Evolutionary conservation across 2,888 invertebrate genomes (phyloP).

Genomic region (Dorcus hopei): DNA sequence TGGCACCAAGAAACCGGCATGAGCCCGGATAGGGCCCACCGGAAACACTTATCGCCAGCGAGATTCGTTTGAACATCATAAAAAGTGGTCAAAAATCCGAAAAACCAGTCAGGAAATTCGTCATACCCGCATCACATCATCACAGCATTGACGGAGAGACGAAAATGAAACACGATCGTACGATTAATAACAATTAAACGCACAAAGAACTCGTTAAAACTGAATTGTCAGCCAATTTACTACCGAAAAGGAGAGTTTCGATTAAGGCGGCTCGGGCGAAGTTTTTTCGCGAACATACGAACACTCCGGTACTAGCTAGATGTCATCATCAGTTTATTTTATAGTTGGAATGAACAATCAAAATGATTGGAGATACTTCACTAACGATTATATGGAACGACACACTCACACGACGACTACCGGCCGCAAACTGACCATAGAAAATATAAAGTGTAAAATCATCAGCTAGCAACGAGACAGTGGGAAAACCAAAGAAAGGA

Average conservation of each 20-base stretch:
- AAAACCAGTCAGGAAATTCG: background rate
- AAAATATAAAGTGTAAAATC: slow-evolving; percentile 23
- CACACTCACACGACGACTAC: slow-evolving; percentile 8
- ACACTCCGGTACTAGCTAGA: too few relatives aligned
- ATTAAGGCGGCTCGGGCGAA: too few relatives aligned
- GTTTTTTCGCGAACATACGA: too few relatives aligned
- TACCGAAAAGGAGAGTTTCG: background rate
- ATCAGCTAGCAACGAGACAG: slow-evolving; percentile 21
- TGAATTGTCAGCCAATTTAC: background rate
- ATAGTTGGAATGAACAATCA: too few relatives aligned
- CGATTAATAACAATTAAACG: background rate
- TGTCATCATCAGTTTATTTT: too few relatives aligned
- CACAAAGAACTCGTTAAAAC: slow-evolving; percentile 2
- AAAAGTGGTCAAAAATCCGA: background rate
- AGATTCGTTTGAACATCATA: too few relatives aligned
- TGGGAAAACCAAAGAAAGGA: slow-evolving; percentile 28
- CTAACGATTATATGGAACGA: too few relatives aligned
- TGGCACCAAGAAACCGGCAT: slow-evolving; percentile 15
- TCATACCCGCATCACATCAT: background rate
- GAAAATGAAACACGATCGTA: too few relatives aligned
- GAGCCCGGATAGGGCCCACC: slow-evolving; percentile 12
- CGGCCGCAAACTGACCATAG: slow-evolving; percentile 40
- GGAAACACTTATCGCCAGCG: background rate
- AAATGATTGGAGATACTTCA: too few relatives aligned
- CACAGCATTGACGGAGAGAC: too few relatives aligned